Percentiles rank a stretch among this genome's conserved stretches.
These are phyloP conservation scores for Drosophila helvetica DNA, from an alignment of 2,888 invertebrate genomes.

Conservation along the genomic window DNA sequence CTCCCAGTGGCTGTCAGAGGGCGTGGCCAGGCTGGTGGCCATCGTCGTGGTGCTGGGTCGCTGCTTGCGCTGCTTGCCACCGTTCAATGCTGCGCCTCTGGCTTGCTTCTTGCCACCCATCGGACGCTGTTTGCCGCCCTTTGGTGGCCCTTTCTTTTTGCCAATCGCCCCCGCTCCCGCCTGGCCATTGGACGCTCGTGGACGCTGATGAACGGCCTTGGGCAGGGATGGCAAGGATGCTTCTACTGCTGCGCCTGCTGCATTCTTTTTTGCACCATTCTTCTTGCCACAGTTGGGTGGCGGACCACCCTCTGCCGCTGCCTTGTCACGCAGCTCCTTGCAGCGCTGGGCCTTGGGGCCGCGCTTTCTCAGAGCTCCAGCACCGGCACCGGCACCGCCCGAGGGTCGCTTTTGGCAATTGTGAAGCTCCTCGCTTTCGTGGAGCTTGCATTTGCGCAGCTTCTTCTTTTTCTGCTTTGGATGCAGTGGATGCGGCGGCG, in stretches of 20 bases:
- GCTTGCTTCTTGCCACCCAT: conserved; percentile 45
- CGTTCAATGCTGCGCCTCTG: conserved; percentile 41
- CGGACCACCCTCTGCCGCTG: conserved; percentile 41
- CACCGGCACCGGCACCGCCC: conserved; percentile 15
- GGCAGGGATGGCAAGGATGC: background rate
- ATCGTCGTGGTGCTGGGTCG: conserved; percentile 50
- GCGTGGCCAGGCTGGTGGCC: conserved; percentile 57
- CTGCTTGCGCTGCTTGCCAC: conserved; percentile 60
- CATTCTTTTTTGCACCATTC: conserved; percentile 14
- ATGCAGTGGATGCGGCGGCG: conserved; percentile 40
- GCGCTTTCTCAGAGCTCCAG: conserved; percentile 65
- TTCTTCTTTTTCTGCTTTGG: conserved; percentile 57
- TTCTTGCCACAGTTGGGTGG: conserved; percentile 63
- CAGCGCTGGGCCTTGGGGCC: conserved; percentile 60
- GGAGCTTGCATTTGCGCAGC: conserved; percentile 80
- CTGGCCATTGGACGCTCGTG: conserved; percentile 39
- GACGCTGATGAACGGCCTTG: conserved; percentile 31
- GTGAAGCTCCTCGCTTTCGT: conserved; percentile 81
- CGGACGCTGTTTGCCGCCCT: conserved; percentile 31
- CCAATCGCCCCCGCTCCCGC: conserved; percentile 1
- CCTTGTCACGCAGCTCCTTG: conserved; percentile 47
- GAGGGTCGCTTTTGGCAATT: conserved; percentile 72
- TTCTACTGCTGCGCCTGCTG: background rate
- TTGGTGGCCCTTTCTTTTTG: conserved; percentile 23
- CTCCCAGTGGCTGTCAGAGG: conserved; percentile 50